Conservation (phyloP, 2,113 vertebrate genomes). For the Alaudala cheleensis region DNA sequence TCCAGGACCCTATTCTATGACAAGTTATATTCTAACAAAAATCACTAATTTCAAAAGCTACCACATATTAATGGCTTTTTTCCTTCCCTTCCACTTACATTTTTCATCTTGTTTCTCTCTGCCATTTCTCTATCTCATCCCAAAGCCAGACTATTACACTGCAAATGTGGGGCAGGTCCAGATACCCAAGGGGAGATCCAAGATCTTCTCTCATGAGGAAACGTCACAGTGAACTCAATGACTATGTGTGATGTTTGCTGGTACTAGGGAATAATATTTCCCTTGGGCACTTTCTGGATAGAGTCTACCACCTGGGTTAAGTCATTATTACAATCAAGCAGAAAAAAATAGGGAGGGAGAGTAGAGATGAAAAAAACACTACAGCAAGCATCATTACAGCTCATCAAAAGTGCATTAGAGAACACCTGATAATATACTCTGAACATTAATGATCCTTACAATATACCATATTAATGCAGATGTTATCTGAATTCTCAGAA, state of each 20-base stretch:
- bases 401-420: conserved; percentile 75
- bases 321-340: conserved; percentile 70
- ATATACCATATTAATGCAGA: conserved; percentile 63
- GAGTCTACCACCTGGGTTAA: conserved; percentile 76
- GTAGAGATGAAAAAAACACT: conserved; percentile 53
- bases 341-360: conserved; percentile 5
- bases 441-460: conserved; percentile 72
- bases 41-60: neutral
- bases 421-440: conserved; percentile 72
- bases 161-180: conserved; percentile 45
- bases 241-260: conserved; percentile 71
- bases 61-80: neutral
- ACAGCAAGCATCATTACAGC: conserved; percentile 72
- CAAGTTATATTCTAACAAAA: neutral
- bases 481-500: conserved; percentile 44
- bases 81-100: neutral
- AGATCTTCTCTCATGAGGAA: conserved; percentile 40
- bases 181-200: conserved; percentile 42
- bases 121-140: neutral
- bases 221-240: conserved; percentile 16
- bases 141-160: neutral
- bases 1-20: neutral
- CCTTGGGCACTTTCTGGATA: conserved; percentile 59
- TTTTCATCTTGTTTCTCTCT: neutral
- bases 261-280: conserved; percentile 73